A percentile compares a stretch with the other conserved stretches of the same genome.
Conservation (phyloP, 1,140 invertebrate species). For the Rhynchophorus ferrugineus region DNA sequence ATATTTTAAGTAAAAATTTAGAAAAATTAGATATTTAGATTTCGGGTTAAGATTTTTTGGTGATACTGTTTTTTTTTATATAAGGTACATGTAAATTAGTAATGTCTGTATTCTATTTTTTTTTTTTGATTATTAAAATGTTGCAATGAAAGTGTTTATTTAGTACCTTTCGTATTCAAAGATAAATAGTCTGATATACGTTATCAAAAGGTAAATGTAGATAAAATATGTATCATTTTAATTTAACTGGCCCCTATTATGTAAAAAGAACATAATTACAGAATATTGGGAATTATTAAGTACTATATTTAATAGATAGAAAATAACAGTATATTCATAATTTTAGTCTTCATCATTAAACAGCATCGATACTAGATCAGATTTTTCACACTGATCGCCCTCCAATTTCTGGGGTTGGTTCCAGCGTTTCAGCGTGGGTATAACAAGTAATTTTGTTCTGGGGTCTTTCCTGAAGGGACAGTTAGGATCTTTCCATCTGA, state of each 20-base stretch:
- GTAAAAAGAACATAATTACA: too few species aligned
- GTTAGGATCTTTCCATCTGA: constrained; percentile 65
- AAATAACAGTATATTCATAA: not conserved
- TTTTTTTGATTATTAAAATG: too few species aligned
- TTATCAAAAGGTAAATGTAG: too few species aligned
- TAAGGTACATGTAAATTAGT: too few species aligned
- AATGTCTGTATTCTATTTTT: too few species aligned
- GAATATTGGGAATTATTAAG: not conserved
- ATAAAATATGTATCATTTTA: too few species aligned
- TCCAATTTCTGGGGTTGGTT: constrained; percentile 62
- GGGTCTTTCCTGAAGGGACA: constrained; percentile 66
- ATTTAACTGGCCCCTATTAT: too few species aligned
- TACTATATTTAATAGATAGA: not conserved
- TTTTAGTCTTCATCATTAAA: constrained; percentile 14
- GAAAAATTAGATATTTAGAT: not conserved
- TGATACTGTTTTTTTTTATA: too few species aligned
- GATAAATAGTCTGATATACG: too few species aligned
- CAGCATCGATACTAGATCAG: constrained; percentile 38
- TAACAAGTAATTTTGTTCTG: constrained; percentile 56
- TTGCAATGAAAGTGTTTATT: too few species aligned
- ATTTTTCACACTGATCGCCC: constrained; percentile 58
- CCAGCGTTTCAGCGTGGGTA: constrained; percentile 68
- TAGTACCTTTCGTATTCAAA: too few species aligned
- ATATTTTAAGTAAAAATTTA: not conserved
- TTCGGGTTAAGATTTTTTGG: not conserved